phyloP scores from a whole-genome alignment of 2,113 vertebrate species.

The Campylomormyrus numenius region DNA sequence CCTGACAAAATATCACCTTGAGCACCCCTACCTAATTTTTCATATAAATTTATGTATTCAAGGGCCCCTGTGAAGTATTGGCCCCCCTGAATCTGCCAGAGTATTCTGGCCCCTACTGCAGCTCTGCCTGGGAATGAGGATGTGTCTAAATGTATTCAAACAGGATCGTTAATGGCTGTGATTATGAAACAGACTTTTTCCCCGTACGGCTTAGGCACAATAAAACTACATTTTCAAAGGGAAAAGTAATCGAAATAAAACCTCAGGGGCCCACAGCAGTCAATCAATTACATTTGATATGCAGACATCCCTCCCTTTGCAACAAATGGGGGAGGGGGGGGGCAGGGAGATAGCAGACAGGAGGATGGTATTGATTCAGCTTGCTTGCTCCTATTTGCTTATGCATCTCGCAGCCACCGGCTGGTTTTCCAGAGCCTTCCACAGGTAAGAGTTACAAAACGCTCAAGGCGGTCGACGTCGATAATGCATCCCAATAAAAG shows the following conservation, averaged over 20 bases:
- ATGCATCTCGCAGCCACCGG: neutral
- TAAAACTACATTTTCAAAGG: neutral
- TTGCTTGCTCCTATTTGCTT: constrained; percentile 3
- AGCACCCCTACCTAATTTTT: neutral
- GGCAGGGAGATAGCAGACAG: neutral
- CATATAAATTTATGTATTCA: neutral
- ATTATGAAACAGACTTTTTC: neutral
- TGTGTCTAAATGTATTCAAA: neutral
- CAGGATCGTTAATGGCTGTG: constrained; percentile 4
- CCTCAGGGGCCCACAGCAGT: neutral
- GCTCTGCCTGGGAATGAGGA: neutral
- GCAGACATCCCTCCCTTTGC: neutral
- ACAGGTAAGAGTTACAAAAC: neutral
- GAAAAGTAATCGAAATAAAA: neutral
- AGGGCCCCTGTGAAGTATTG: neutral
- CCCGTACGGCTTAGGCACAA: neutral
- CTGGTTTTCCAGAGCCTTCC: neutral
- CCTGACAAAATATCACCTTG: neutral
- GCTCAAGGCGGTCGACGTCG: constrained; percentile 8
- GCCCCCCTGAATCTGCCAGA: neutral
- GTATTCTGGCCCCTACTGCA: neutral
- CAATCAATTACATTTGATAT: constrained; percentile 8
- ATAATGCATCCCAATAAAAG: constrained; percentile 24
- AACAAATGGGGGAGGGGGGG: neutral
- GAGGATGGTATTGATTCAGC: constrained; percentile 24